Base-by-base conservation (phyloP, 1,140 invertebrate genomes). In the Diprion similis region DNA sequence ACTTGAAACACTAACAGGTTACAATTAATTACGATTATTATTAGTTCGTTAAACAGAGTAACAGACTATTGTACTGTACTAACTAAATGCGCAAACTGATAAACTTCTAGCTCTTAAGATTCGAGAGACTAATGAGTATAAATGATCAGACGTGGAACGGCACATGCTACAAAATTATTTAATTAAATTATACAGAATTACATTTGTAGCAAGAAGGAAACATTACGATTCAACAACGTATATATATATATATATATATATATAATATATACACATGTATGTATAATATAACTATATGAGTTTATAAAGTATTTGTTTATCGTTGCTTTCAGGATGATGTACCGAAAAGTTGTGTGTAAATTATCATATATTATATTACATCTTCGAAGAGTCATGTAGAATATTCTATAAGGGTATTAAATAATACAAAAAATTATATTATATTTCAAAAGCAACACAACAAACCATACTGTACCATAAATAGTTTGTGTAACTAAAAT, bases 331-430 rank as follows among this genome's bases (percentile, higher is more conserved):
- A 82, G 78, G 80, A 81, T 37, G 24, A 37, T 80, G 81, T 81
- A 82, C 81, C 73, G 78, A 59, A 79, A 71, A 81, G 77, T 80
- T 83, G 81, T 81, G 76, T 83, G 80, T 83, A 82, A 83, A 84
- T 83, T 82, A 82, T 83, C 80, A 83, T 82, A 81, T 8, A 59
- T 59, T 59, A n/a, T 59, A 59, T 59, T 84, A 79, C 82, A 84
- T 82, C 83, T 83, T 68, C 37, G 37, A 68, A 81, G 77, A 79
- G 73, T 84, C 79, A 81, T 84, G 83, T 79, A 83, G 81, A 81
- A 82, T 81, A 79, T 81, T 83, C 48, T 78, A 78, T 37, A 4
- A 77, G 78, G 74, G 77, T 81, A 78, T 75, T 68, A 68, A 15
- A 59, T 59, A 68, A 68, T 74, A 72, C 68, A 71, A 72, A 71